Base-by-base conservation (phyloP, 2,797 vertebrate genomes). In the Enteromius paludinosus region DNA sequence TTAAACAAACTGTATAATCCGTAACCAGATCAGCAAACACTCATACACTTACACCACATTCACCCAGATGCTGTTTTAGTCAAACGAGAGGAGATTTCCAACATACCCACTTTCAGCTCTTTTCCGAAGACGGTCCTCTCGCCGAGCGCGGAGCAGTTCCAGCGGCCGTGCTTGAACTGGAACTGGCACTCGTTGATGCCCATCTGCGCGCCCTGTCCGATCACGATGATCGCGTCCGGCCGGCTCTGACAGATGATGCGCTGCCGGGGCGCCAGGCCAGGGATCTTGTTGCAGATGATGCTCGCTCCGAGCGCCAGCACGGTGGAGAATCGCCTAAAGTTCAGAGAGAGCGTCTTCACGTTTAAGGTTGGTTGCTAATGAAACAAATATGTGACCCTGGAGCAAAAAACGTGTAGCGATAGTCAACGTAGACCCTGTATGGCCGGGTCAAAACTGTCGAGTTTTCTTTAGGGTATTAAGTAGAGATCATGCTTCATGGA, bases 61-160 rank as follows among this genome's bases (percentile, higher is more conserved):
- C 1, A 1, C 11, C 6, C 17, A n/a, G 5, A 49, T 9, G 28
- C 56, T 23, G 33, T 33, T 69, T 11, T 35, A 68, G 66, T 43
- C 18, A 61, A 17, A 28, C 85, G 74, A 81, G 18, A 79, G 20
- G 81, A 79, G 25, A 30, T 45, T 79, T 87, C 92, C 91, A 94
- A 98, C 98, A 85, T 98, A 99, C 98, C 98, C 96, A 99, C 98
- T 99, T 97, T 98, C 93, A 99, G 96, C 96, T 99, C 98, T 96
- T 98, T 99, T 88, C 98, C 98, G 92, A 99, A 99, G 94, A 98
- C 97, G 0, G 98, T 99, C 90, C 97, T 96, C 91, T 99, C 97
- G 65, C 98, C 98, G 82, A 99, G 94, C 5, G 98, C 97, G 0
- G 98, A 99, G 94, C 98, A 99, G 93, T 99, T 99, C 98, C 98